phyloP scores from a whole-genome alignment of 1,140 invertebrate genomes.

The Bombyx mandarina region DNA sequence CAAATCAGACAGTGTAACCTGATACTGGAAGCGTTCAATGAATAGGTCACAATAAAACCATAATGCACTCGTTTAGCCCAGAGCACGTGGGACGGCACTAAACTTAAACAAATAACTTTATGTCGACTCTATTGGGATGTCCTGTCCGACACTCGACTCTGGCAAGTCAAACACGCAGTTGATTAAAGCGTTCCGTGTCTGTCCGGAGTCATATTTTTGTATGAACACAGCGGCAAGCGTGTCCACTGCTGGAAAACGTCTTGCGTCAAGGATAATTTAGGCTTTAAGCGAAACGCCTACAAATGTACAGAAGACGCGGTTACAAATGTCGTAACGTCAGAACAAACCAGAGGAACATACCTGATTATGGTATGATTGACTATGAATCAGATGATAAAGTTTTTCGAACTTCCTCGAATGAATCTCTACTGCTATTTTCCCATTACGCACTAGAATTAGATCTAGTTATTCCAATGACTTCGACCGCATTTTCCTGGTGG shows the following conservation, averaged over 20 bases:
- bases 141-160: constrained; percentile 26
- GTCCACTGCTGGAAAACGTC: constrained; percentile 19
- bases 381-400: too few relatives aligned
- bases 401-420: too few relatives aligned
- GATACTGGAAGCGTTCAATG: constrained; percentile 47
- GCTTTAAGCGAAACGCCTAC: constrained; percentile 28
- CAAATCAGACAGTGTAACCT: constrained; percentile 3
- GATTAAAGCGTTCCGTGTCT: neutral
- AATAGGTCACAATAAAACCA: constrained; percentile 48
- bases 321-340: constrained; percentile 12
- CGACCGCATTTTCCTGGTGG: too few relatives aligned
- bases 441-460: too few relatives aligned
- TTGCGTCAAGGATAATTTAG: constrained; percentile 24
- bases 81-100: constrained; percentile 54
- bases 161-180: neutral
- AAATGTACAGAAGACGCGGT: constrained; percentile 14
- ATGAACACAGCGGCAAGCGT: constrained; percentile 4
- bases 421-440: too few relatives aligned
- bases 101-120: constrained; percentile 70
- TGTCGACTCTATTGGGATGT: constrained; percentile 61
- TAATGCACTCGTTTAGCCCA: constrained; percentile 47
- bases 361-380: too few relatives aligned
- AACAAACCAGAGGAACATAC: too few relatives aligned
- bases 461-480: too few relatives aligned
- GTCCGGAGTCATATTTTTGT: neutral